phyloP scores from a whole-genome alignment of 2,113 vertebrate genomes.

The Cryptotis parvus region DNA sequence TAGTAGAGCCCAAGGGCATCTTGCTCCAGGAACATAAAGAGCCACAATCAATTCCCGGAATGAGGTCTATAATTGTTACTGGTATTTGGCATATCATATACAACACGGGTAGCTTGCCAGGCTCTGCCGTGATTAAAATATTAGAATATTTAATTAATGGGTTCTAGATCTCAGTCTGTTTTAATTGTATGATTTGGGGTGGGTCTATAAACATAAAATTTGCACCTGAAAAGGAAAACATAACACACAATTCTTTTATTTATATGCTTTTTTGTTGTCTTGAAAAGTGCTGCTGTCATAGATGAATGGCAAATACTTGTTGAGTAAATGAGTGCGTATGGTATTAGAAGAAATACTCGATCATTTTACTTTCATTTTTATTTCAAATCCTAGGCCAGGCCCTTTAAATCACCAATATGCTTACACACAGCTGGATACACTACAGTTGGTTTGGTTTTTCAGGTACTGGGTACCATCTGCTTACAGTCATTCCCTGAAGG shows the following conservation, averaged over 20 bases:
- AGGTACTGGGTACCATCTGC: conserved; percentile 70
- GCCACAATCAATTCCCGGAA: no score
- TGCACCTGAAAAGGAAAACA: conserved; percentile 25
- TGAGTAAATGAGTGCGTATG: conserved; percentile 36
- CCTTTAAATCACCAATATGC: conserved; percentile 40
- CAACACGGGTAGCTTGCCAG: no score
- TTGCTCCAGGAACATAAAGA: no score
- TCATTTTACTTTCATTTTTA: conserved; percentile 64
- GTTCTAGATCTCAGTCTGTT: background rate
- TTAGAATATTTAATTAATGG: no score
- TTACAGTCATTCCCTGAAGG: conserved; percentile 41
- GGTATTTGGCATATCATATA: no score
- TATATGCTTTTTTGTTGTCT: background rate
- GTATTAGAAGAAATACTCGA: conserved; percentile 2
- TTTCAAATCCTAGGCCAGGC: conserved; percentile 27
- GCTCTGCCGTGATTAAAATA: no score
- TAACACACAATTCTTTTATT: background rate
- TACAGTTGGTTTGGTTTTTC: conserved; percentile 46
- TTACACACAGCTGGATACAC: conserved; percentile 64
- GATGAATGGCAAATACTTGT: conserved; percentile 37
- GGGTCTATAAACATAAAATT: background rate
- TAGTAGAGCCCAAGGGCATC: no score
- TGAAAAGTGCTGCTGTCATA: background rate
- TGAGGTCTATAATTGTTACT: no score
- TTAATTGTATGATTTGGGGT: conserved; percentile 17